These are phyloP conservation scores for Oncorhynchus mykiss DNA, from an alignment of 2,113 vertebrate genomes.

Conservation along the genomic window DNA sequence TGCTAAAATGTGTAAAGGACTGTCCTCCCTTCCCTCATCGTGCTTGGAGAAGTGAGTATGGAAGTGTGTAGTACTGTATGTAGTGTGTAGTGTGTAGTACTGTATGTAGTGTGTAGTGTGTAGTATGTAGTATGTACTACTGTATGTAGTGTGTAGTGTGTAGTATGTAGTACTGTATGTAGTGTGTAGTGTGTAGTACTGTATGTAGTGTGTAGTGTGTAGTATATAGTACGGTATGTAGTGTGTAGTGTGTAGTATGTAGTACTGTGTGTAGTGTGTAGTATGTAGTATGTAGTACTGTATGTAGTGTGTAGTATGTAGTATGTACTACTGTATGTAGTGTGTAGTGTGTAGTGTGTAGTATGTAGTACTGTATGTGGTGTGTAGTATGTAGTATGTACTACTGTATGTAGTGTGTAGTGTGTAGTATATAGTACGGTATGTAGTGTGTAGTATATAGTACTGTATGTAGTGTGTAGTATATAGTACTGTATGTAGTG, in stretches of 20 bases:
- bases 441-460: too few relatives aligned
- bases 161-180: too few relatives aligned
- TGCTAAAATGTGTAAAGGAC: conserved; percentile 67
- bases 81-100: neutral
- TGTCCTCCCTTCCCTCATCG: conserved; percentile 68
- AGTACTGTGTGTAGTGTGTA: too few relatives aligned
- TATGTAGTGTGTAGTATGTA: neutral
- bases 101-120: too few relatives aligned
- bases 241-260: too few relatives aligned
- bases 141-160: too few relatives aligned
- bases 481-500: neutral
- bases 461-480: neutral
- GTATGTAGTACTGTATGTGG: too few relatives aligned
- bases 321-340: too few relatives aligned
- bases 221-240: too few relatives aligned
- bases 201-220: too few relatives aligned
- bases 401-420: neutral
- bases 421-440: neutral
- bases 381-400: neutral
- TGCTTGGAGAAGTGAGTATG: conserved; percentile 70
- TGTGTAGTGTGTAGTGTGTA: conserved; percentile 57
- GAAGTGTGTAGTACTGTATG: neutral
- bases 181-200: too few relatives aligned
- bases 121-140: too few relatives aligned
- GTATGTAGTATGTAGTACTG: neutral